Base-by-base conservation (phyloP, 2,113 vertebrate species). In the Nerophis ophidion region DNA sequence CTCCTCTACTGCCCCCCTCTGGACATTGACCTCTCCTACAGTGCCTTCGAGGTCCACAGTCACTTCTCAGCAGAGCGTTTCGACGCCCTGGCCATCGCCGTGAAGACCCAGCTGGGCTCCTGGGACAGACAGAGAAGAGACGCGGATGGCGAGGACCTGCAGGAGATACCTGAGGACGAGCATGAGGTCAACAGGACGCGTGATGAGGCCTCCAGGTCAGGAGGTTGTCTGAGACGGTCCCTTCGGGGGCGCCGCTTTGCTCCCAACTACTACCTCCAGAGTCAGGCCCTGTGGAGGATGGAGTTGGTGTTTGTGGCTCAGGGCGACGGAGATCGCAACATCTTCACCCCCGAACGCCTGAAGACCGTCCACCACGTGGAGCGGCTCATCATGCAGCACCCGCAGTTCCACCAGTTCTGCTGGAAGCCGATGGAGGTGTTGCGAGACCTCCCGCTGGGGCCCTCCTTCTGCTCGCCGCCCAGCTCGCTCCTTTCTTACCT, bases 1-100 rank as follows among this genome's bases (percentile, higher is more conserved):
- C 95, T 98, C 77, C 86, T 97, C 57, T 91, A 89, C 84, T 97
- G 93, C 82, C 95, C 95, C 0, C 90, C 94, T 1, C 87, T 98
- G 89, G 97, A 99, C 68, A 98, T 99, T 0, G 96, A 98, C 83
- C 95, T 99, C 75, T 99, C 97, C 61, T 99, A 98, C 89, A 97
- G 94, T 0, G 96, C 96, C 52, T 99, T 99, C 0, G 97, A 99
- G 89, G 96, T 98, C 61, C 94, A 95, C 74, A 96, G 96, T 85
- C 96, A 99, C 7, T 92, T 94, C 76, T 97, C 97, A 4, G 96
- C 96, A 0, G 92, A 94, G 82, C 94, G 92, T 58, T 99, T 98
- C 0, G 96, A 98, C 0, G 93, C 97, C 0, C 93, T 99, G 0
- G 79, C 95, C 65, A 78, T 94, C 26, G 95, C 95, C 3, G 90